phyloP scores from a whole-genome alignment of 1,140 invertebrate species.

The Heliconius congener region DNA sequence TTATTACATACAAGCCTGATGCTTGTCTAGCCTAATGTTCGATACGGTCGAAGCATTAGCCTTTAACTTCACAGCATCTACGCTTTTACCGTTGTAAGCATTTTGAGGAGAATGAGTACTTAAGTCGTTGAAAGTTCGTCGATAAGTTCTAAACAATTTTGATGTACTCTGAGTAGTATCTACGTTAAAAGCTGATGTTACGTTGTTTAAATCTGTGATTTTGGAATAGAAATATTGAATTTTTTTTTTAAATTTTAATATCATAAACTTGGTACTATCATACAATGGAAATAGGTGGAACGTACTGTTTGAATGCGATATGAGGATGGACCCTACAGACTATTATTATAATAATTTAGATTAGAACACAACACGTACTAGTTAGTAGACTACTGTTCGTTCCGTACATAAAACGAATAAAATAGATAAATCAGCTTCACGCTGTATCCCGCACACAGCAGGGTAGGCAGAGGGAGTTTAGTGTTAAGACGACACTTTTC shows the following conservation, averaged over 20 bases:
- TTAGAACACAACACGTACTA: too few relatives aligned
- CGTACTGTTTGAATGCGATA: too few relatives aligned
- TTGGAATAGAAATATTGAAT: not conserved
- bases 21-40: conserved; percentile 4
- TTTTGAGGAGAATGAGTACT: conserved; percentile 29
- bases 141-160: conserved; percentile 29
- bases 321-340: too few relatives aligned
- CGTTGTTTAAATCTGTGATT: not conserved
- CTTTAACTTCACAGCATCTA: conserved; percentile 20
- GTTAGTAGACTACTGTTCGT: too few relatives aligned
- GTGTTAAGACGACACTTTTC: too few relatives aligned
- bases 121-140: conserved; percentile 28
- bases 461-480: too few relatives aligned
- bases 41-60: conserved; percentile 19
- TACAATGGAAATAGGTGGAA: too few relatives aligned
- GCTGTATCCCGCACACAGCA: too few relatives aligned
- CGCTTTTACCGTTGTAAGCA: conserved; percentile 34
- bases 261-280: too few relatives aligned
- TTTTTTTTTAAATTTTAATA: not conserved
- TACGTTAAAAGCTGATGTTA: conserved; percentile 24
- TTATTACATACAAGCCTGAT: conserved; percentile 4
- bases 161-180: conserved; percentile 13
- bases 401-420: too few relatives aligned
- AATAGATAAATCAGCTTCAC: too few relatives aligned
- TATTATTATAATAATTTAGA: too few relatives aligned